These are phyloP conservation scores for Coregonus ussuriensis DNA, from an alignment of 2,797 vertebrate genomes.

Conservation along the genomic window DNA sequence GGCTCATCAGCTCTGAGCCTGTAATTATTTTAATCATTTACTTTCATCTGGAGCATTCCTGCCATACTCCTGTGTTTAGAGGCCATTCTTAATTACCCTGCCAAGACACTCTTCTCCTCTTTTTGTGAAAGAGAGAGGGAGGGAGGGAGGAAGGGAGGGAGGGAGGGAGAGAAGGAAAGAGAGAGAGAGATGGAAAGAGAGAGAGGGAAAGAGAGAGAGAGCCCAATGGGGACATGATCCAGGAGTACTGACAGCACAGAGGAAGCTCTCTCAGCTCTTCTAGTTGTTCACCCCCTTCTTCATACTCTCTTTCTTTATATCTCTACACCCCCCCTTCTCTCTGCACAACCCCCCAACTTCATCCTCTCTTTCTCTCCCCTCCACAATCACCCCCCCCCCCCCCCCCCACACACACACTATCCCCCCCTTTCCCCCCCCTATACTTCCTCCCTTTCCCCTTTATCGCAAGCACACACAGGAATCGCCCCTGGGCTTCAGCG, in stretches of 20 bases:
- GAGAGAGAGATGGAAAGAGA: conserved; percentile 32
- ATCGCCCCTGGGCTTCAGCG: conserved; percentile 77
- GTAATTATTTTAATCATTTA: conserved; percentile 99
- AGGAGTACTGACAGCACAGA: conserved; percentile 75
- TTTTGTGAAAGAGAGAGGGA: conserved; percentile 64
- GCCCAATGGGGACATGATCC: conserved; percentile 74
- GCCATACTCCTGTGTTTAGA: conserved; percentile 95
- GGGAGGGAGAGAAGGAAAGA: not conserved
- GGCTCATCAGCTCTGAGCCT: conserved; percentile 98
- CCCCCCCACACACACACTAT: conserved; percentile 11
- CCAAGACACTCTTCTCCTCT: conserved; percentile 75
- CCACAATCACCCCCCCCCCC: conserved; percentile 12
- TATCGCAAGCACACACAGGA: conserved; percentile 84
- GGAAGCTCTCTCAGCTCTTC: conserved; percentile 71
- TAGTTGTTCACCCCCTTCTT: conserved; percentile 58
- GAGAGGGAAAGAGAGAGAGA: conserved; percentile 39
- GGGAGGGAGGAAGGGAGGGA: conserved; percentile 15
- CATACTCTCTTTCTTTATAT: conserved; percentile 7
- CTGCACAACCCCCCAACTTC: conserved; percentile 46
- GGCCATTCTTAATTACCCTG: conserved; percentile 99
- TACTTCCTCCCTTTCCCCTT: conserved; percentile 79
- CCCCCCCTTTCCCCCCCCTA: conserved; percentile 53
- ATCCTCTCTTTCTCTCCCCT: conserved; percentile 41
- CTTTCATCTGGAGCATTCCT: conserved; percentile 99
- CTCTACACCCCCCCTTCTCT: conserved; percentile 29